Evolutionary conservation across 1,140 invertebrate species (phyloP), one percentile per base, ranked within the genome.

Genomic region (Brachionus rotundiformis): DNA sequence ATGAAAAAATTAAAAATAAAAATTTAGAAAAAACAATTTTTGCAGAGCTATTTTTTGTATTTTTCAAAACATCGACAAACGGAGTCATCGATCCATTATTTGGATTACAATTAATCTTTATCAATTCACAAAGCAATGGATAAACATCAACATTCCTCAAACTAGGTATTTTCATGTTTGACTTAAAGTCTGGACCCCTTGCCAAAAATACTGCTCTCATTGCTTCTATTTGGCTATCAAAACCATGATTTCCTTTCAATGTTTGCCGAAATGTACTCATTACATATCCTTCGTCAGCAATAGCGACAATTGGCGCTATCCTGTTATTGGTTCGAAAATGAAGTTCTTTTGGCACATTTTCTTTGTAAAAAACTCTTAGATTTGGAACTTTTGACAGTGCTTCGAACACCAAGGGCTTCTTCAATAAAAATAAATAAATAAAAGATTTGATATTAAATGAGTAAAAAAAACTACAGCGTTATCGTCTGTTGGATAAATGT

Each of bases 281-380:
- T 3, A 73, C 68, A 19, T 79, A 79, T 13, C 76, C 76, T 39
- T 79, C 76, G 23, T 54, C 76, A 31, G 76, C 76, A 39, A 79
- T 31, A 59, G 76, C 76, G 11, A 79, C 76, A 16, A 79, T 79
- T 3, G 76, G 76, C 33, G 76, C 76, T 59, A 79, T 79, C 36
- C 59, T 79, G 6, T 79, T 39, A 63, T 33, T 63, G 19, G 33
- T 79, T 63, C 41, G 47, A 63, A 23, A 92, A 84, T 91, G 90
- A 87, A 89, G 91, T 68, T 88, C 86, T 25, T 90, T 84, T 23
- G 90, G 89, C 76, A 91, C 88, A 16, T 91, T 88, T 29, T 89
- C 84, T 83, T 89, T 91, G 83, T 86, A 88, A 83, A 90, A 92
- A 41, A 92, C 90, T 25, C 85, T 85, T 83, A 92, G 91, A 65